Conservation (phyloP, 2,888 invertebrate species). For the Leptogaster cylindrica region DNA sequence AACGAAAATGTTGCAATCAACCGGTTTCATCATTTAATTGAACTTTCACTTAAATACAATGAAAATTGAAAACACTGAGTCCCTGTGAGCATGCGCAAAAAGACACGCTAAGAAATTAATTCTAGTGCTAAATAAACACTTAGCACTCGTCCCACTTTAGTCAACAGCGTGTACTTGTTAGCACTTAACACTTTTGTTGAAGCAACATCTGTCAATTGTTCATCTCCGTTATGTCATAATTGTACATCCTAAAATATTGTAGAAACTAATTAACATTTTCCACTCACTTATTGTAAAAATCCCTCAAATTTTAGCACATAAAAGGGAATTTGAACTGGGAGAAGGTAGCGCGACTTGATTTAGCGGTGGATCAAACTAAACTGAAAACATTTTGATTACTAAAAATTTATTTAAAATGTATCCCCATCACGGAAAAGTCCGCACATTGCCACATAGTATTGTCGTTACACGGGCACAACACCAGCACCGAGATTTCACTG, state of each 20-base stretch:
- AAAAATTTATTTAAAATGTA: conserved; percentile 60
- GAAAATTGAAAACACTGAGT: too few relatives aligned
- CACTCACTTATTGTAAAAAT: conserved; percentile 47
- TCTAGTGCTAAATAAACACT: too few relatives aligned
- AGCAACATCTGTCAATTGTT: too few relatives aligned
- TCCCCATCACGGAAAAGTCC: conserved; percentile 45
- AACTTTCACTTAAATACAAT: conserved; percentile 19
- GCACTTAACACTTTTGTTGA: conserved; percentile 7
- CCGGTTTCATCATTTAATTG: conserved; percentile 5
- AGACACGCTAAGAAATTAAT: too few relatives aligned
- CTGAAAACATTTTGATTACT: conserved; percentile 55
- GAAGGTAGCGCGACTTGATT: conserved; percentile 50
- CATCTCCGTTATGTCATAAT: too few relatives aligned
- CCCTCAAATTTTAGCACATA: conserved; percentile 27
- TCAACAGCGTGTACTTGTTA: neutral
- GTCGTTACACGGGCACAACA: neutral
- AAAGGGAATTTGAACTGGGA: conserved; percentile 29
- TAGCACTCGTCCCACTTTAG: neutral
- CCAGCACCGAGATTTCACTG: conserved; percentile 3
- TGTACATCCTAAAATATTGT: too few relatives aligned
- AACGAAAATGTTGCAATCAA: conserved; percentile 9
- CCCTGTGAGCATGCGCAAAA: too few relatives aligned
- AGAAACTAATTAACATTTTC: neutral
- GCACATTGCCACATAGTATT: conserved; percentile 31
- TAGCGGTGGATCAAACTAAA: conserved; percentile 59